Evolutionary conservation across 1,140 invertebrate genomes (phyloP).

Genomic region (Orius insidiosus): DNA sequence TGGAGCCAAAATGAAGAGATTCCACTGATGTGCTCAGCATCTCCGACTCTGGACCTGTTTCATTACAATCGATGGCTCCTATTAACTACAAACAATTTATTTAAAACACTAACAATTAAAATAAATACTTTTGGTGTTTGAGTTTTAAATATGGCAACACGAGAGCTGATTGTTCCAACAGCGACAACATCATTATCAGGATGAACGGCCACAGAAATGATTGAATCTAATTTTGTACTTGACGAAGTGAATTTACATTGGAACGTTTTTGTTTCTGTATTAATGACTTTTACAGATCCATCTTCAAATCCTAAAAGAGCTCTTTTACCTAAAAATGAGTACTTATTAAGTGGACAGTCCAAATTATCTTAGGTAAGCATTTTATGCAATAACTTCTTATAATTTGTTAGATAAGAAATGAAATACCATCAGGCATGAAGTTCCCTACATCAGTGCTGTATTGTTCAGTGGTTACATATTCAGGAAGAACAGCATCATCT

Average conservation of each 20-base stretch:
- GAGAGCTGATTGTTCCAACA: not conserved
- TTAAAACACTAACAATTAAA: not conserved
- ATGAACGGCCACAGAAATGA: constrained; percentile 3
- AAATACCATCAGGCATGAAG: constrained; percentile 3
- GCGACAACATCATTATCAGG: constrained; percentile 5
- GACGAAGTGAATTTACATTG: not conserved
- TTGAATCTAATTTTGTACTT: not conserved
- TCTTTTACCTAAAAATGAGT: not conserved
- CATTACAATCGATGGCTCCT: no score
- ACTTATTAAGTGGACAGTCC: not conserved
- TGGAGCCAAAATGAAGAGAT: no score
- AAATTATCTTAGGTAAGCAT: not conserved
- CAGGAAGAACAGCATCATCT: not conserved
- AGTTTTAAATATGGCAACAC: not conserved
- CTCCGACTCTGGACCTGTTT: no score
- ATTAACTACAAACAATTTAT: no score
- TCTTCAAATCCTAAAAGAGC: constrained; percentile 2
- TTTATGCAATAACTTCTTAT: not conserved
- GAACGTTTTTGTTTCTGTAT: not conserved
- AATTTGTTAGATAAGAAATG: not conserved
- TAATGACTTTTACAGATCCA: constrained; percentile 3
- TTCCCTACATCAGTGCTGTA: not conserved
- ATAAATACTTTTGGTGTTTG: constrained; percentile 4
- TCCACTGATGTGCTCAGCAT: no score
- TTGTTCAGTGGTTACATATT: constrained; percentile 1